Percentiles rank a stretch among this genome's conserved stretches.
phyloP scores from a whole-genome alignment of 2,888 invertebrate genomes.

The Suillia variegata region DNA sequence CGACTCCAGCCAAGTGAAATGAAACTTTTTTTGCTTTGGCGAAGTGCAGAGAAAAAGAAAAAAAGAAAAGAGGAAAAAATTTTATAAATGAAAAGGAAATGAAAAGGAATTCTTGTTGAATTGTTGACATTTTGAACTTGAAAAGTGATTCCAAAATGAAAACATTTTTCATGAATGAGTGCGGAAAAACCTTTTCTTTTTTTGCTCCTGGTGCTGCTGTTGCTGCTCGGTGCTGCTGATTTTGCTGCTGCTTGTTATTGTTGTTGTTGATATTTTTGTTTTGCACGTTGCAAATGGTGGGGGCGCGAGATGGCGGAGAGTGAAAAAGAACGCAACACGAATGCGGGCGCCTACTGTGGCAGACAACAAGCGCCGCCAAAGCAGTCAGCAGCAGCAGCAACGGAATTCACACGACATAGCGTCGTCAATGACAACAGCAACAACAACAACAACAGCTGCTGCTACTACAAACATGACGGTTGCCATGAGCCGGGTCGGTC shows the following conservation, averaged over 20 bases:
- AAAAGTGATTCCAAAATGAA: slow-evolving; percentile 38
- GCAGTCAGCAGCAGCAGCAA: too few relatives aligned
- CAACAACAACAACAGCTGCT: slow-evolving; percentile 29
- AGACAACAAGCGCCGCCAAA: slow-evolving; percentile 5
- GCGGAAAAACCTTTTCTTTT: slow-evolving; percentile 32
- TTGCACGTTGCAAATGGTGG: too few relatives aligned
- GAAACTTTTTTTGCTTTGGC: slow-evolving; percentile 32
- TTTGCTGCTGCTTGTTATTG: slow-evolving; percentile 21
- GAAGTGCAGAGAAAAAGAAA: not conserved
- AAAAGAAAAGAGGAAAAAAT: slow-evolving; percentile 6
- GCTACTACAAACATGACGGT: slow-evolving; percentile 11
- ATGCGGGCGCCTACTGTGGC: slow-evolving; percentile 6
- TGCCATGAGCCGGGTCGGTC: too few relatives aligned
- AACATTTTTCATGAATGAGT: slow-evolving; percentile 36
- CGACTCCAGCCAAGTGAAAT: slow-evolving; percentile 8
- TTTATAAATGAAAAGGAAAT: not conserved
- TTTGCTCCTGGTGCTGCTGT: slow-evolving; percentile 8
- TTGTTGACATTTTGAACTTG: slow-evolving; percentile 59
- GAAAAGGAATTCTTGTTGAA: not conserved
- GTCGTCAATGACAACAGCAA: slow-evolving; percentile 11
- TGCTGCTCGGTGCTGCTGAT: slow-evolving; percentile 17
- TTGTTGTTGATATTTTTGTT: slow-evolving; percentile 32
- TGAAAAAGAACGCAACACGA: not conserved
- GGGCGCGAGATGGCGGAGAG: too few relatives aligned
- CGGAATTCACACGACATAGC: slow-evolving; percentile 19